These are phyloP conservation scores for Hylaeus volcanicus DNA, from an alignment of 1,140 invertebrate species.

Conservation along the genomic window DNA sequence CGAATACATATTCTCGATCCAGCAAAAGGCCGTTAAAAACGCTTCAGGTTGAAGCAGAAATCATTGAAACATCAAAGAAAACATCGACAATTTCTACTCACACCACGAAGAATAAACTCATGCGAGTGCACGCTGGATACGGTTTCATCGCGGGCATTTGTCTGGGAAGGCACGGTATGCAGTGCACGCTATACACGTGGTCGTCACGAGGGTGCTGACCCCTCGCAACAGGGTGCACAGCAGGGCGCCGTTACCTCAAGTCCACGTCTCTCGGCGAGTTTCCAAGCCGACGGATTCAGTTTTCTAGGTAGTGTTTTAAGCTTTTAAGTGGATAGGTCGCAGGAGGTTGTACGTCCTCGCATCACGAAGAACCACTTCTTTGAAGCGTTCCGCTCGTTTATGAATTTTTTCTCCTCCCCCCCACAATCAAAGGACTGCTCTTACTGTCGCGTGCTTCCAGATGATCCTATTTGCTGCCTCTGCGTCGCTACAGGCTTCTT, in stretches of 20 bases:
- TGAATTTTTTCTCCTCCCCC: conserved; percentile 35
- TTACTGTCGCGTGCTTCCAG: conserved; percentile 28
- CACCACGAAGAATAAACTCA: neutral
- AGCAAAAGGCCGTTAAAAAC: no score
- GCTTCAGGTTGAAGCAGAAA: no score
- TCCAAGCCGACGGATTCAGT: conserved; percentile 15
- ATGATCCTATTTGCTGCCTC: no score
- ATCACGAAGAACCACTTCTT: conserved; percentile 33
- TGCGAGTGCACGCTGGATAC: neutral
- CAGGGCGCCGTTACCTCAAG: conserved; percentile 46
- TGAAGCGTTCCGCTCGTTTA: conserved; percentile 44
- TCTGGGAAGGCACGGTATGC: conserved; percentile 1
- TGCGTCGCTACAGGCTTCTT: no score
- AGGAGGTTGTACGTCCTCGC: conserved; percentile 35
- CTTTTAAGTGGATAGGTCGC: conserved; percentile 30
- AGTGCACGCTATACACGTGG: conserved; percentile 15
- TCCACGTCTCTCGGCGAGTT: conserved; percentile 30
- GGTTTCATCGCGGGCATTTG: conserved; percentile 29
- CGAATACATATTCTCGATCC: no score
- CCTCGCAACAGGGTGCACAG: conserved; percentile 55
- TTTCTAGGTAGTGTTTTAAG: conserved; percentile 42
- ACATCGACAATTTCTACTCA: conserved; percentile 3
- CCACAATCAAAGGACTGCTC: no score
- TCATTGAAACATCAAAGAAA: conserved; percentile 15
- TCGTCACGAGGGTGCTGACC: conserved; percentile 57